These are phyloP conservation scores for Tribolium madens DNA, from an alignment of 1,140 invertebrate genomes.

Conservation along the genomic window DNA sequence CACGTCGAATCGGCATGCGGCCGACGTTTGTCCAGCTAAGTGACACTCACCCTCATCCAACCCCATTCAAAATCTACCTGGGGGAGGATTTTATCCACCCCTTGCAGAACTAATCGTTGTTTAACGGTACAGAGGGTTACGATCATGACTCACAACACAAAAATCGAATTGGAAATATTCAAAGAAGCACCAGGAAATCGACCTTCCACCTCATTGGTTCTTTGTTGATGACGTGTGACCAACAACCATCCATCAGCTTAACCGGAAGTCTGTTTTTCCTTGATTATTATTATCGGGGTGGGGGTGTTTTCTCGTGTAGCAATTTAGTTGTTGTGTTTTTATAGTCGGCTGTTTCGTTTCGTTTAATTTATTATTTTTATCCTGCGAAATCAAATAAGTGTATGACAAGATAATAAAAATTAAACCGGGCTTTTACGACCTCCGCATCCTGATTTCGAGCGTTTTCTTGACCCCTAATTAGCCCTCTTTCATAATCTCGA, in stretches of 20 bases:
- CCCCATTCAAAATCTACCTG: constrained; percentile 1
- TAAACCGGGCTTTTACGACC: constrained; percentile 29
- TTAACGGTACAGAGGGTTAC: constrained; percentile 60
- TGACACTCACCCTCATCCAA: constrained; percentile 48
- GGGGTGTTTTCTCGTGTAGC: not conserved
- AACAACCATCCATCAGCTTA: constrained; percentile 48
- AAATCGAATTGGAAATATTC: constrained; percentile 18
- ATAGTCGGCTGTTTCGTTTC: constrained; percentile 24
- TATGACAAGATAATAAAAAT: constrained; percentile 47
- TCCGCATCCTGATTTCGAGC: no score
- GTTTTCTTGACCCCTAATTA: no score
- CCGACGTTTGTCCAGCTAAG: constrained; percentile 56
- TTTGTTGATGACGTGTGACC: constrained; percentile 50
- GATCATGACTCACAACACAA: not conserved
- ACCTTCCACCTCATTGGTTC: constrained; percentile 49
- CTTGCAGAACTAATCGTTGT: constrained; percentile 62
- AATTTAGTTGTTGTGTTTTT: constrained; percentile 5
- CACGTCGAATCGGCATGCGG: constrained; percentile 52
- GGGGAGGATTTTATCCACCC: constrained; percentile 51
- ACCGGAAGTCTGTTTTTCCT: constrained; percentile 27
- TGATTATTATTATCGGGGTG: no score
- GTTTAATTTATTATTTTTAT: constrained; percentile 46
- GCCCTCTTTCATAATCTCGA: no score
- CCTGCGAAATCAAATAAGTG: constrained; percentile 43
- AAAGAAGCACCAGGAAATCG: constrained; percentile 46